Evolutionary conservation across 2,888 invertebrate species (phyloP).

Genomic region (Clivina fossor): DNA sequence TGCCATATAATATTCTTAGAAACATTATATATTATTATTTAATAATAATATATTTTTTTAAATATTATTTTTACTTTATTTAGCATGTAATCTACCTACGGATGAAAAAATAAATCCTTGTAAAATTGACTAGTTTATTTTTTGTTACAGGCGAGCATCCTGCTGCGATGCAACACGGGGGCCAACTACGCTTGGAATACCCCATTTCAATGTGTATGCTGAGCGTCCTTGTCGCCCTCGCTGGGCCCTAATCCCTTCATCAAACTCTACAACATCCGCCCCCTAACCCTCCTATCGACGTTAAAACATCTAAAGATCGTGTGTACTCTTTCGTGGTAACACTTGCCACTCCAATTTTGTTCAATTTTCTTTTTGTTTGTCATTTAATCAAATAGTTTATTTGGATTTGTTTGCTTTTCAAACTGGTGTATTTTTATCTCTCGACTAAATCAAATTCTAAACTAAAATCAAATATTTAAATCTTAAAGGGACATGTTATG

Average conservation of each 20-base stretch:
- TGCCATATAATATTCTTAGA: neutral
- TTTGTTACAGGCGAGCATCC: conserved; percentile 74
- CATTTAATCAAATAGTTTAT: too few relatives aligned
- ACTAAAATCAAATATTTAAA: too few relatives aligned
- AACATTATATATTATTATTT: neutral
- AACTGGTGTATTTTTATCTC: too few relatives aligned
- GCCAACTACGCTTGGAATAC: conserved; percentile 69
- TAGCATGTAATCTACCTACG: neutral
- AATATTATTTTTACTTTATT: neutral
- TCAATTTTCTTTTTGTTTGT: too few relatives aligned
- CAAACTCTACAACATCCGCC: too few relatives aligned
- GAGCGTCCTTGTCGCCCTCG: conserved; percentile 65
- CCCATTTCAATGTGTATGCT: conserved; percentile 71
- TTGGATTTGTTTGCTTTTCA: too few relatives aligned
- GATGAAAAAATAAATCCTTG: neutral
- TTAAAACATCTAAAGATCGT: too few relatives aligned
- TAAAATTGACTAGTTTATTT: conserved; percentile 33
- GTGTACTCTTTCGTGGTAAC: too few relatives aligned
- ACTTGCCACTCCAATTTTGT: too few relatives aligned
- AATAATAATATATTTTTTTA: neutral
- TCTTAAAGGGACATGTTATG: too few relatives aligned
- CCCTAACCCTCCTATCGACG: too few relatives aligned
- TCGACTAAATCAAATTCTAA: too few relatives aligned
- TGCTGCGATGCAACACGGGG: conserved; percentile 83
- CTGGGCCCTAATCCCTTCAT: conserved; percentile 60